Evolutionary conservation across 2,888 invertebrate genomes (phyloP), one percentile per base, ranked within the genome.

Genomic region (Cephus rjabovi): DNA sequence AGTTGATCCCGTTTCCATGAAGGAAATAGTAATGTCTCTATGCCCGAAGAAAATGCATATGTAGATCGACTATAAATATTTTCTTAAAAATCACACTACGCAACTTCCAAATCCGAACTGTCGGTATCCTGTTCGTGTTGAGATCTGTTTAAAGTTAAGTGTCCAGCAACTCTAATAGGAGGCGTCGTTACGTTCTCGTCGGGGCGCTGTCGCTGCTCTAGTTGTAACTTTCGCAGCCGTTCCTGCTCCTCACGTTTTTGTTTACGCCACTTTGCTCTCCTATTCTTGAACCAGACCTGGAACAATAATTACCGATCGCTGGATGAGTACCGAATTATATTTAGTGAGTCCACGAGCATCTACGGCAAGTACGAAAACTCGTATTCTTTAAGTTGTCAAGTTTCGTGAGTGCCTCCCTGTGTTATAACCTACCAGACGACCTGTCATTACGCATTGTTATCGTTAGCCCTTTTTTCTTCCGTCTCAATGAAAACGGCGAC

Each of bases 241-340:
- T 97, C 96, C 92, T 97, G 95, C 91, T 96, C 95, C 90, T 96
- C 98, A 3, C 98, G 95, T 91, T 98, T 98, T 91, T 98, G 98
- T 90, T 98, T 98, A 85, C 98, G 95, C 98, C 98, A 98, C 93
- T 98, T 98, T 85, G 98, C 98, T 69, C 98, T 94, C 33, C 98
- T 95, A 91, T 98, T 98, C 92, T 98, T 98, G 92, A 98, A 98
- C 98, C 98, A 98, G 15, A 98, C 98, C 98, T 98, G 93, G 23
- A 93, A 93, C 87, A 86, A 90, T 56, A 56, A 56, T 56, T 56
- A 56, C 56, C 56, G 56, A 56, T 56, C 23, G 56, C 56, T 56
- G 2, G 56, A 56, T 56, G 23, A 56, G 23, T 56, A 56, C 56
- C 23, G 23, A 56, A 56, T 56, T 56, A 23, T 9, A 56, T 23